phyloP scores from a whole-genome alignment of 64 coral and sea anemone species.

The Actinia equina region DNA sequence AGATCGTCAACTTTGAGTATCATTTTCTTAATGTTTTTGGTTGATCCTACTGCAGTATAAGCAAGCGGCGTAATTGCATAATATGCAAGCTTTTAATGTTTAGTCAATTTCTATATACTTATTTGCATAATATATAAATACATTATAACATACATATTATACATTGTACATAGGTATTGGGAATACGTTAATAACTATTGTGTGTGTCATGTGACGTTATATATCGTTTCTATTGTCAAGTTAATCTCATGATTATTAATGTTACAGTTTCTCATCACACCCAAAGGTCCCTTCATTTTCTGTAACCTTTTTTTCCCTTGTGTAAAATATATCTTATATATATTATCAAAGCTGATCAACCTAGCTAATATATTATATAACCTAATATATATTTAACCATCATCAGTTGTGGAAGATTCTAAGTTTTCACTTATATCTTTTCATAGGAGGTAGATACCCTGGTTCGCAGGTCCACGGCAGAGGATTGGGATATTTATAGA shows the following conservation, averaged over 20 bases:
- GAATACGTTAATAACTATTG: neutral
- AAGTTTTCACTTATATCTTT: neutral
- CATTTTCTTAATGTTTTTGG: neutral
- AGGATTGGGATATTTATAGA: constrained; percentile 79
- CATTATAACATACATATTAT: neutral
- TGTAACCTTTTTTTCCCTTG: too few species aligned
- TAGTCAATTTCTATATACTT: neutral
- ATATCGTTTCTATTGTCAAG: neutral
- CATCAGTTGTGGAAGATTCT: neutral
- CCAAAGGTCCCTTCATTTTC: too few species aligned
- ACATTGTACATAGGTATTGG: too few species aligned
- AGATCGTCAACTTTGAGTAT: neutral
- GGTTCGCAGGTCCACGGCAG: constrained; percentile 35
- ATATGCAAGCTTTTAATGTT: neutral
- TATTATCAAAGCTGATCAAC: too few species aligned
- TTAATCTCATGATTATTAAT: neutral
- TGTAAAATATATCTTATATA: too few species aligned
- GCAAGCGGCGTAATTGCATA: neutral
- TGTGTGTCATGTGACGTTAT: neutral
- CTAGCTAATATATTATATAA: too few species aligned
- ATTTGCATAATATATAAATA: neutral
- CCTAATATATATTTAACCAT: neutral
- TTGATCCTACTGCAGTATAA: neutral
- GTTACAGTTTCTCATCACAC: neutral
- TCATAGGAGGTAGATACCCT: constrained; percentile 72